Conservation (phyloP, 35 echinoderm and acorn worm species). For the Holothuria glaberrima region DNA sequence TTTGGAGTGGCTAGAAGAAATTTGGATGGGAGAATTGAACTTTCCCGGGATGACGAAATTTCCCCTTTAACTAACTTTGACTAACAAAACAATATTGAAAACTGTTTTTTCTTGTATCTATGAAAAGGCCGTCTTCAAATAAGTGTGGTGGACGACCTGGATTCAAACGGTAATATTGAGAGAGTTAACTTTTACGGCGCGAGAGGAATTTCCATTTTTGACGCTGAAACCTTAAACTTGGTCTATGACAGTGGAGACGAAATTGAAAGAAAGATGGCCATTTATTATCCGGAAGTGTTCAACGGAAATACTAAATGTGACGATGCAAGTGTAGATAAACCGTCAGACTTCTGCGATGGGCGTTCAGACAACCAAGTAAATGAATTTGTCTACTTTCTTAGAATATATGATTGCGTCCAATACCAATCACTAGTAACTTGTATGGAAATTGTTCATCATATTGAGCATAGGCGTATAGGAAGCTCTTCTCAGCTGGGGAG, state of each 20-base stretch:
- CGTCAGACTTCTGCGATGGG: conserved; percentile 65
- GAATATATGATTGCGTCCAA: neutral
- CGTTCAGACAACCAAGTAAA: conserved; percentile 86
- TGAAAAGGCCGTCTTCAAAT: conserved; percentile 73
- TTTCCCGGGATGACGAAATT: too few species aligned
- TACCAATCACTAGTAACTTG: neutral
- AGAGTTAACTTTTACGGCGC: conserved; percentile 68
- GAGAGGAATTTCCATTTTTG: conserved; percentile 73
- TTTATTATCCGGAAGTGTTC: conserved; percentile 76
- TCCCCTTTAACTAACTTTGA: too few species aligned
- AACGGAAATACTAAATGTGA: conserved; percentile 71
- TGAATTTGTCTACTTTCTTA: neutral
- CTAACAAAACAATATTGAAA: too few species aligned
- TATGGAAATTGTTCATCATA: too few species aligned
- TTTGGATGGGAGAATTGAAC: too few species aligned
- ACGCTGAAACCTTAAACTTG: conserved; percentile 55
- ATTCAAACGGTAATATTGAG: conserved; percentile 48
- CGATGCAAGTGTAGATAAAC: conserved; percentile 57
- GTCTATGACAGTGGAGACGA: conserved; percentile 87
- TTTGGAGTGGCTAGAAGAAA: too few species aligned
- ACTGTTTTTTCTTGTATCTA: neutral
- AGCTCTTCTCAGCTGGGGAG: too few species aligned
- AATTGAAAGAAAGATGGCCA: conserved; percentile 61
- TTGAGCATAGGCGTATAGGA: too few species aligned
- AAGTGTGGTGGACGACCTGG: conserved; percentile 71